Evolutionary conservation across 2,797 vertebrate genomes (phyloP).

Genomic region (Centropyge bicolor): DNA sequence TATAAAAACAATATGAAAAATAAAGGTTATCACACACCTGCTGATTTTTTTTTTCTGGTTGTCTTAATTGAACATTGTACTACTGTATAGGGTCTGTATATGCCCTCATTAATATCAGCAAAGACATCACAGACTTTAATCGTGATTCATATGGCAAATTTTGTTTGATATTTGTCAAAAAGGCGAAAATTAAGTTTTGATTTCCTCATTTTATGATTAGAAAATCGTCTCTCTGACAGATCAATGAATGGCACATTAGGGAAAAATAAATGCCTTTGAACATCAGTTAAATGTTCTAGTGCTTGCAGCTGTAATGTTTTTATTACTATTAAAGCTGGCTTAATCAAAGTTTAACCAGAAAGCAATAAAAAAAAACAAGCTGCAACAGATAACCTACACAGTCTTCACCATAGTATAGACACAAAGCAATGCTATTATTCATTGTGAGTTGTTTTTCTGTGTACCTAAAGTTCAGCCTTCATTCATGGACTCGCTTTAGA

Average conservation of each 20-base stretch:
- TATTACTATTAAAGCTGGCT: constrained; percentile 5
- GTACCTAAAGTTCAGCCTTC: not conserved
- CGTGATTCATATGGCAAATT: not conserved
- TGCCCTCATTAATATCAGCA: not conserved
- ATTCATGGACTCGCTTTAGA: no score
- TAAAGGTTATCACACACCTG: not conserved
- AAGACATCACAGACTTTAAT: not conserved
- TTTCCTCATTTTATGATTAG: not conserved
- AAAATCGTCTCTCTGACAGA: not conserved
- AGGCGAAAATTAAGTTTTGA: not conserved
- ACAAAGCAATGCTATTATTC: no score
- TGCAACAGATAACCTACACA: not conserved
- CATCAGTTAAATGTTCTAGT: not conserved
- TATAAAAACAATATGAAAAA: not conserved
- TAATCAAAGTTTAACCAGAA: not conserved
- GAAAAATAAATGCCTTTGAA: not conserved
- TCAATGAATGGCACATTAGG: not conserved
- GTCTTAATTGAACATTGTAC: not conserved
- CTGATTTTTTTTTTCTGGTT: not conserved
- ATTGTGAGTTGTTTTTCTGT: not conserved
- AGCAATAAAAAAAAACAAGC: not conserved
- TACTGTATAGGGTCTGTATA: not conserved
- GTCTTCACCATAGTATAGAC: not conserved
- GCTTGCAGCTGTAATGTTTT: not conserved
- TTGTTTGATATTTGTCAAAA: not conserved